phyloP scores from a whole-genome alignment of 2,888 invertebrate genomes.

The Nemoura dubitans region DNA sequence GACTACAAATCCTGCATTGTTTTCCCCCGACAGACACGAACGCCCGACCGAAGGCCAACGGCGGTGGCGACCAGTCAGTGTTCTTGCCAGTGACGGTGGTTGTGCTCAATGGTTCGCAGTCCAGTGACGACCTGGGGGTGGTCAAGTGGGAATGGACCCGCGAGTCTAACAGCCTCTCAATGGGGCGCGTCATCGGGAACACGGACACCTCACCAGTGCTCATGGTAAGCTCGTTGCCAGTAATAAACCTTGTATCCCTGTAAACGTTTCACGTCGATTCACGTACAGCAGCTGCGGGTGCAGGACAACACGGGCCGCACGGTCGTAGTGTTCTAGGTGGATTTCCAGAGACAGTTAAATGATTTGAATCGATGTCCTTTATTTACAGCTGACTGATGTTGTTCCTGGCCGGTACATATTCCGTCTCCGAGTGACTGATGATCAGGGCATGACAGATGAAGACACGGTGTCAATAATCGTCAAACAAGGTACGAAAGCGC shows the following conservation, averaged over 20 bases:
- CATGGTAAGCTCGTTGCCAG: slow-evolving; percentile 64
- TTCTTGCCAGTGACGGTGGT: slow-evolving; percentile 79
- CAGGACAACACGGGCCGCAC: slow-evolving; percentile 71
- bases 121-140: slow-evolving; percentile 87
- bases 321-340: slow-evolving; percentile 71
- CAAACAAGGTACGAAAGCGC: slow-evolving; percentile 65
- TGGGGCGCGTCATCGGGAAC: slow-evolving; percentile 80
- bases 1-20: too few species aligned
- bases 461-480: slow-evolving; percentile 88
- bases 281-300: slow-evolving; percentile 64
- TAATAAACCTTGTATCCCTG: slow-evolving; percentile 47
- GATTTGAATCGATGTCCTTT: too few species aligned
- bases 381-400: slow-evolving; percentile 76
- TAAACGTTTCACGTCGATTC: slow-evolving; percentile 58
- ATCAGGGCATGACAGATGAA: slow-evolving; percentile 83
- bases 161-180: slow-evolving; percentile 79
- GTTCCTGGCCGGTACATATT: slow-evolving; percentile 90
- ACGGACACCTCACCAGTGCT: slow-evolving; percentile 82
- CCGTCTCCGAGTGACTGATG: slow-evolving; percentile 87
- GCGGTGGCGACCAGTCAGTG: slow-evolving; percentile 84
- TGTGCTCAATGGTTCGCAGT: slow-evolving; percentile 83
- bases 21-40: slow-evolving; percentile 75
- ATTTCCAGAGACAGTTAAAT: too few species aligned
- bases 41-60: slow-evolving; percentile 87
- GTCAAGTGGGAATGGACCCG: slow-evolving; percentile 86